These are phyloP conservation scores for Pteria penguin DNA, from an alignment of 2,888 invertebrate species.

Conservation along the genomic window DNA sequence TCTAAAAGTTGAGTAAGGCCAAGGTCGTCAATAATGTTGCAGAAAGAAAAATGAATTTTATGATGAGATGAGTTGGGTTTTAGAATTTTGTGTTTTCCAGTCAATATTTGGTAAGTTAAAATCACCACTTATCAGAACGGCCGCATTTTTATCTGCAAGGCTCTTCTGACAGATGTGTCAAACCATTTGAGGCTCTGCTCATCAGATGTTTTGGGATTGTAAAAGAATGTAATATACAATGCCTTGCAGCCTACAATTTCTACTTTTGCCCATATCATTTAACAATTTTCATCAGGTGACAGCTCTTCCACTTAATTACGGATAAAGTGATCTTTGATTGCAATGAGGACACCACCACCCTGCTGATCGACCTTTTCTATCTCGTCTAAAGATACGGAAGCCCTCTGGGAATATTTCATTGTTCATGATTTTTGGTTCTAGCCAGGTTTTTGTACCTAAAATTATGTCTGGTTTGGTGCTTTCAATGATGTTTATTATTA, in stretches of 20 bases:
- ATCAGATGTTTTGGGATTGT: no score
- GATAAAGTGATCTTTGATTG: constrained; percentile 15
- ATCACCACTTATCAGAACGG: no score
- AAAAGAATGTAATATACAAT: background rate
- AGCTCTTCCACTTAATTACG: constrained; percentile 9
- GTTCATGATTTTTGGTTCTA: no score
- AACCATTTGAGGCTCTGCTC: constrained; percentile 6
- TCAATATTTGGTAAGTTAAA: constrained; percentile 27
- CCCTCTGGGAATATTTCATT: no score
- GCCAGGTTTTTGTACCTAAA: no score
- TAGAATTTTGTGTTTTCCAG: constrained; percentile 30
- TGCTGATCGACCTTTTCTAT: no score
- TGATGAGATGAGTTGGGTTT: constrained; percentile 14
- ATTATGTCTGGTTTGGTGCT: no score
- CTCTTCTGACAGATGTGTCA: constrained; percentile 16
- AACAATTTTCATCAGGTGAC: background rate
- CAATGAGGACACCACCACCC: constrained; percentile 6
- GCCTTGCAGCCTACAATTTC: constrained; percentile 15
- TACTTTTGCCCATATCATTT: constrained; percentile 17
- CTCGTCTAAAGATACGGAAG: no score
- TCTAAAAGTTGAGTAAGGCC: constrained; percentile 12
- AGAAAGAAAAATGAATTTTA: background rate
- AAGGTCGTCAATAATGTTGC: constrained; percentile 9
- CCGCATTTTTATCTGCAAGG: constrained; percentile 5
- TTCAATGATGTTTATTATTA: no score